Evolutionary conservation across 2,888 invertebrate genomes (phyloP).

Genomic region (Petrophora chlorosata): DNA sequence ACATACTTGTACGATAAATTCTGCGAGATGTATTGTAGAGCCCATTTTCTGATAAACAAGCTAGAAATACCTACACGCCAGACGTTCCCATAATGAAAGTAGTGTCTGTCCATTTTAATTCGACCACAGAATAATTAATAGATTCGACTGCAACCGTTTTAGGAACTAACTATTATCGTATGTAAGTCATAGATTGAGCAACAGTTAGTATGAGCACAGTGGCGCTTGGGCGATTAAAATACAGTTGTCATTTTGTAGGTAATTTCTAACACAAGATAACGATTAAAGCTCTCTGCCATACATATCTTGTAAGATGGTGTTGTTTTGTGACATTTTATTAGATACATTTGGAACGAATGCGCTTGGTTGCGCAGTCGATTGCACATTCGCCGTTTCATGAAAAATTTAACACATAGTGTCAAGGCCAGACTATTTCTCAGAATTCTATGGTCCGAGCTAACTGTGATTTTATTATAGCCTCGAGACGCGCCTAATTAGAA

Average conservation of each 20-base stretch:
- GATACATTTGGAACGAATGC: slow-evolving; percentile 16
- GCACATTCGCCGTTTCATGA: slow-evolving; percentile 19
- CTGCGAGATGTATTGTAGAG: slow-evolving; percentile 16
- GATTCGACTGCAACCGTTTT: too few species aligned
- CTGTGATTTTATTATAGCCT: not conserved
- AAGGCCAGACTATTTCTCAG: slow-evolving; percentile 16
- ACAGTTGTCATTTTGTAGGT: too few species aligned
- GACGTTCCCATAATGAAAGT: slow-evolving; percentile 22
- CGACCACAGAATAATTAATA: too few species aligned
- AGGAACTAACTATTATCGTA: too few species aligned
- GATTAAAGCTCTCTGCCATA: not conserved
- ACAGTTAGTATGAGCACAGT: too few species aligned
- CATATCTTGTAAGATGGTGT: not conserved
- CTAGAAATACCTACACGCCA: slow-evolving; percentile 24
- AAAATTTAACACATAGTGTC: slow-evolving; percentile 26
- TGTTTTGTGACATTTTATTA: slow-evolving; percentile 15
- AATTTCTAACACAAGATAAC: slow-evolving; percentile 11
- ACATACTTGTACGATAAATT: slow-evolving; percentile 19
- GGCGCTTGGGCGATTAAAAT: slow-evolving; percentile 2
- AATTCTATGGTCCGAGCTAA: not conserved
- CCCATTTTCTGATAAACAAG: slow-evolving; percentile 24
- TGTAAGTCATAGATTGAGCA: too few species aligned
- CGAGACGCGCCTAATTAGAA: too few species aligned
- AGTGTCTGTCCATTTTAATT: too few species aligned
- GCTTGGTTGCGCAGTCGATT: slow-evolving; percentile 17